Evolutionary conservation across 2,888 invertebrate species (phyloP), one percentile per base, ranked within the genome.

Genomic region (Cerceris ruficornis): DNA sequence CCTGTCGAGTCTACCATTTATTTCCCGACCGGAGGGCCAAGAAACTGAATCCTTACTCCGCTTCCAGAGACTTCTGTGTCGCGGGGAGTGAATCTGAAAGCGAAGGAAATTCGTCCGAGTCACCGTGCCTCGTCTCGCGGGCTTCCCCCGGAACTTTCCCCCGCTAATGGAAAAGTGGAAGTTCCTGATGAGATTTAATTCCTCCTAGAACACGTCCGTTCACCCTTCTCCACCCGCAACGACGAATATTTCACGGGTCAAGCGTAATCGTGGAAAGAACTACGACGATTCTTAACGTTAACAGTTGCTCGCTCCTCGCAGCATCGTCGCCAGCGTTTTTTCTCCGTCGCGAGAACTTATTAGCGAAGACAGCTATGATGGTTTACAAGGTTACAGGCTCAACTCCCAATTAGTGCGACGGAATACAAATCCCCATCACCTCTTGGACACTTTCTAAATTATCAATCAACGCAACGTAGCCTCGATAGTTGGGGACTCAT

Each of bases 1-100:
- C 77, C 87, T 88, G 88, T 88, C 87, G 81, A 82, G 84, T 82
- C 81, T 77, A 86, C 85, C 89, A 89, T 90, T 89, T 88, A 87
- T 89, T 89, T 90, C 82, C 86, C 86, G 74, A 81, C 77, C 75
- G 86, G 81, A 80, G 80, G 77, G 65, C 69, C 76, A 71, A 70
- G 84, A 75, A 75, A 77, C 78, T 67, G 80, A 75, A 82, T 85
- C 78, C 69, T 71, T 65, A 65, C 64, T 55, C 68, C 69, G 66
- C 58, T 66, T 69, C 57, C 69, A 65, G 39, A 49, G 74, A 76
- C 76, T 80, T 68, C 57, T 73, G 69, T 73, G 65, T 75, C 81
- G 73, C 61, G 65, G 41, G 42, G 73, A 72, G 69, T 61, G 74
- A 69, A 77, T 74, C 71, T 66, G 76, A 80, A 70, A 83, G 73